phyloP scores from a whole-genome alignment of 2,888 invertebrate species.

The Calliphora vomitoria region DNA sequence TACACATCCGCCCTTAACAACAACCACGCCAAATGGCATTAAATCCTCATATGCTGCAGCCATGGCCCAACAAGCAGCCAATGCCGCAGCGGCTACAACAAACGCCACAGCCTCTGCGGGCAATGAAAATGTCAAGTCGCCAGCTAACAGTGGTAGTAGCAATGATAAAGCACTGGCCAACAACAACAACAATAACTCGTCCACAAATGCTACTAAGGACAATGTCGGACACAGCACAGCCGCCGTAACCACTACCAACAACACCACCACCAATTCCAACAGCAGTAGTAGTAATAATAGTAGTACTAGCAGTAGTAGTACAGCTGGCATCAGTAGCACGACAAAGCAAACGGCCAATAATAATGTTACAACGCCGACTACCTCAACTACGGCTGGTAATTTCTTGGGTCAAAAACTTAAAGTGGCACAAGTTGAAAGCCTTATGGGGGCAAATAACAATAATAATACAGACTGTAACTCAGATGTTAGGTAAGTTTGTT shows the following conservation, averaged over 20 bases:
- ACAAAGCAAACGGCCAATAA: constrained; percentile 57
- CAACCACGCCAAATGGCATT: constrained; percentile 75
- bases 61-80: constrained; percentile 72
- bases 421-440: constrained; percentile 81
- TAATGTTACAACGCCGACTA: constrained; percentile 77
- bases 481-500: constrained; percentile 82
- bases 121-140: constrained; percentile 45
- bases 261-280: constrained; percentile 50
- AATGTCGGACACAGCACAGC: constrained; percentile 34
- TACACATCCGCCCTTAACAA: constrained; percentile 74
- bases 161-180: constrained; percentile 67
- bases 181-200: constrained; percentile 48
- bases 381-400: constrained; percentile 81
- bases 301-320: constrained; percentile 30
- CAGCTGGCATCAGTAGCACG: constrained; percentile 38
- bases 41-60: constrained; percentile 75
- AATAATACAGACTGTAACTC: constrained; percentile 77
- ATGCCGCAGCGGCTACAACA: constrained; percentile 60
- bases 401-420: constrained; percentile 83
- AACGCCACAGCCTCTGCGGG: constrained; percentile 17
- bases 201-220: constrained; percentile 58
- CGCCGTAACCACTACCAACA: constrained; percentile 40
- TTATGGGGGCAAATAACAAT: constrained; percentile 78
- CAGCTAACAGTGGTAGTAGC: constrained; percentile 47
- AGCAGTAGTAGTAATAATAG: constrained; percentile 21